Evolutionary conservation across 1,140 invertebrate species (phyloP).

Genomic region (Trachymyrmex septentrionalis): DNA sequence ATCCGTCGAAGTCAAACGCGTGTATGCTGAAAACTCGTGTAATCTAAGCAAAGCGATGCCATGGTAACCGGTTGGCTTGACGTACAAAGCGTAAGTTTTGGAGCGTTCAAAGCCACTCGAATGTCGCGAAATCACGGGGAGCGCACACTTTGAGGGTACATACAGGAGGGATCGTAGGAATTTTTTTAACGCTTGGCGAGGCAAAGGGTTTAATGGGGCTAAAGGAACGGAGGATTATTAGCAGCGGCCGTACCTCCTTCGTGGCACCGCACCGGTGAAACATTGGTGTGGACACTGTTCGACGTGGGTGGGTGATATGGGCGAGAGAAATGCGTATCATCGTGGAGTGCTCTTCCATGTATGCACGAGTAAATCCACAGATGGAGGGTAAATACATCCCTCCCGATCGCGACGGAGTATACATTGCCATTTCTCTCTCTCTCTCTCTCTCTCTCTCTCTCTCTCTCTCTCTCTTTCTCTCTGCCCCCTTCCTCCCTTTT

Average conservation of each 20-base stretch:
- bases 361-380: conserved; percentile 81
- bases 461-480: conserved; percentile 34
- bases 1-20: background rate
- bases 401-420: conserved; percentile 55
- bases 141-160: conserved; percentile 16
- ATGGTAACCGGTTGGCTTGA: conserved; percentile 26
- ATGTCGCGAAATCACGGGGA: conserved; percentile 40
- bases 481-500: conserved; percentile 29
- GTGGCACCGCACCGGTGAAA: conserved; percentile 36
- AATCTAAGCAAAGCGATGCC: background rate
- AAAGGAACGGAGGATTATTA: conserved; percentile 71
- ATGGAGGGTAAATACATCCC: conserved; percentile 75
- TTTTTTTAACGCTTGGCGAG: conserved; percentile 29
- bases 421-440: conserved; percentile 32
- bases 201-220: conserved; percentile 68
- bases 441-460: conserved; percentile 2
- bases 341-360: conserved; percentile 81
- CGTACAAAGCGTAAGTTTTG: conserved; percentile 32
- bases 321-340: conserved; percentile 73
- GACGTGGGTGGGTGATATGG: conserved; percentile 48
- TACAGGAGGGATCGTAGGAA: conserved; percentile 14
- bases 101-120: conserved; percentile 36
- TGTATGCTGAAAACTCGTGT: background rate
- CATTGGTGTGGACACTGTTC: conserved; percentile 65
- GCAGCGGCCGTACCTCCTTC: conserved; percentile 10